Base-by-base conservation (phyloP, 2,888 invertebrate genomes). In the Dinocampus coccinellae region DNA sequence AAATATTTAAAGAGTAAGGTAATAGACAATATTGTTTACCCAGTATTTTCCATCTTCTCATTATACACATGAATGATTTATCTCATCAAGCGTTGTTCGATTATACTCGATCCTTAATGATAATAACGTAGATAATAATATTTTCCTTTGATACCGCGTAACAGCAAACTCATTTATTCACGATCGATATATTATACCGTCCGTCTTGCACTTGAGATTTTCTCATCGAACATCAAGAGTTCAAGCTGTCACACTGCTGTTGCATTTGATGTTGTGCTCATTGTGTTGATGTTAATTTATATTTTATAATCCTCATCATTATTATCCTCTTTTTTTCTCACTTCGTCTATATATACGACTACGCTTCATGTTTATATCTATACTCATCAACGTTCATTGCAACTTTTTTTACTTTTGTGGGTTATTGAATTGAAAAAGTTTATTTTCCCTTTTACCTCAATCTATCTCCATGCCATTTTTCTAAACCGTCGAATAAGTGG, bases 91-190 rank as follows among this genome's bases (percentile, higher is more conserved):
- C 55, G 26, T 55, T 26, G 22, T 24, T 22, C 0, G 13, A 24
- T 55, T 24, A 47, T 47, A 24, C 33, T 20, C n/a, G 6, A 33
- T 24, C 24, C 11, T 22, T 36, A 65, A 55, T 53, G 36, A 65
- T 53, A 20, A 55, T 33, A 53, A 53, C 16, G 36, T 36, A 22
- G 53, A 65, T 55, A 55, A 33, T 52, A 36, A 65, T 55, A 55
- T 65, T 55, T 65, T 55, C 55, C 55, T 55, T 55, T 36, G 65
- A 20, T 65, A 65, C 53, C 20, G 22, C 64, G 13, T 33, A 55
- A 55, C 26, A 55, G 34, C 16, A 29, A 36, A 42, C 26, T 67
- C 42, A 42, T 67, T 29, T 16, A 42, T 16, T 42, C 33, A 42
- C 26, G 57, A 67, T 67, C 67, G 67, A 58, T 58, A 39, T 10